A percentile compares a stretch with the other conserved stretches of the same genome.
phyloP scores from a whole-genome alignment of 2,113 vertebrate genomes.

The Ammospiza caudacuta region DNA sequence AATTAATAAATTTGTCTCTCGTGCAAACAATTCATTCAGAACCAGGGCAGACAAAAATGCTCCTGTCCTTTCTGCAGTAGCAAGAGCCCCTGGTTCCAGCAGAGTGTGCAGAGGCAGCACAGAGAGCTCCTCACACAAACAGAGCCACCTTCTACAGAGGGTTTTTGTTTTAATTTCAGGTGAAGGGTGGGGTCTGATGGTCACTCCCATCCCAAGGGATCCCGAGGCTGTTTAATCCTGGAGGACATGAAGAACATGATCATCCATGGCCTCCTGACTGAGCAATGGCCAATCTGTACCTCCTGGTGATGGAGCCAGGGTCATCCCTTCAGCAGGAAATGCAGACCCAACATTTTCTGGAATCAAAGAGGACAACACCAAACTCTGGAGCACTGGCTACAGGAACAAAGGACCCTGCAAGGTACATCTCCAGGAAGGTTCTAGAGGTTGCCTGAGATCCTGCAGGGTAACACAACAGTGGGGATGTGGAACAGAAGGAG shows the following conservation, averaged over 20 bases:
- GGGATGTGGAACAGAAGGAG: background rate
- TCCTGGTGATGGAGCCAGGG: background rate
- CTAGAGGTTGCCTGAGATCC: background rate
- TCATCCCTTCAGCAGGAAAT: background rate
- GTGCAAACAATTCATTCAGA: background rate
- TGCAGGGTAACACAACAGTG: background rate
- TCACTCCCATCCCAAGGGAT: background rate
- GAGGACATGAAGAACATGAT: background rate
- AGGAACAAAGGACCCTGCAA: background rate
- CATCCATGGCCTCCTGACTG: background rate
- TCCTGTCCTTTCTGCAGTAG: background rate
- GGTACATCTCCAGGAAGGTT: background rate
- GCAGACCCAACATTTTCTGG: background rate
- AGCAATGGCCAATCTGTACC: accelerated
- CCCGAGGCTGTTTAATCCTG: background rate
- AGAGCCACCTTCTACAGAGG: background rate
- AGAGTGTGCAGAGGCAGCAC: background rate
- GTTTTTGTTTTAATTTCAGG: background rate
- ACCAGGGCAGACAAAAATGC: background rate
- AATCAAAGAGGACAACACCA: background rate
- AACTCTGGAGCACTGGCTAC: background rate
- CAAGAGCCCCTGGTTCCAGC: background rate
- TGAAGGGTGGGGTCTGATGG: background rate
- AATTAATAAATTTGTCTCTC: background rate
- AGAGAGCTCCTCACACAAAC: background rate